These are phyloP conservation scores for Micrasema longulum DNA, from an alignment of 1,140 invertebrate genomes.

Conservation along the genomic window DNA sequence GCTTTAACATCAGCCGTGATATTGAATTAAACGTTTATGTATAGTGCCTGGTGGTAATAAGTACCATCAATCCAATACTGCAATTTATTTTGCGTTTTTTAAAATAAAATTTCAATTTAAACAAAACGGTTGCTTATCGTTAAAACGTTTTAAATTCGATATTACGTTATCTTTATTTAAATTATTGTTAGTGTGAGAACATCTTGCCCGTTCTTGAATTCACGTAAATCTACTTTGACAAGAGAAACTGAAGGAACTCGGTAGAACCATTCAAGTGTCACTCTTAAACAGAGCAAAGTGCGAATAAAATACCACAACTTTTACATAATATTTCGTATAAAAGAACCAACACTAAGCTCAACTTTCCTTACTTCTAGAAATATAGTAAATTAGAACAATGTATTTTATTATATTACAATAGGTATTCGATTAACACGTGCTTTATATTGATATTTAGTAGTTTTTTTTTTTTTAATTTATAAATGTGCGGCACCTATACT, in stretches of 20 bases:
- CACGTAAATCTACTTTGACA: background rate
- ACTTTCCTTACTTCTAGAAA: too few relatives aligned
- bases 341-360: background rate
- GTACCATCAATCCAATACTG: too few relatives aligned
- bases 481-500: too few relatives aligned
- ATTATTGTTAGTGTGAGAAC: conserved; percentile 1
- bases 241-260: background rate
- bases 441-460: too few relatives aligned
- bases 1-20: conserved; percentile 22
- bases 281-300: conserved; percentile 18
- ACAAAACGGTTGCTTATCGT: too few relatives aligned
- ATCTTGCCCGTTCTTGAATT: conserved; percentile 4
- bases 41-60: too few relatives aligned
- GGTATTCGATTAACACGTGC: background rate
- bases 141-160: too few relatives aligned
- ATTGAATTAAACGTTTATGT: conserved; percentile 15
- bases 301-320: conserved; percentile 12
- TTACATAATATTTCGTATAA: background rate
- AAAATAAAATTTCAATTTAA: too few relatives aligned
- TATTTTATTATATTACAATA: too few relatives aligned
- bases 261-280: conserved; percentile 28
- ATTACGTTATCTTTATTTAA: background rate
- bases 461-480: too few relatives aligned
- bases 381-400: too few relatives aligned
- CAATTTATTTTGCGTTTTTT: too few relatives aligned